Evolutionary conservation across 2,113 vertebrate species (phyloP).

Genomic region (Eulacestoma nigropectus): DNA sequence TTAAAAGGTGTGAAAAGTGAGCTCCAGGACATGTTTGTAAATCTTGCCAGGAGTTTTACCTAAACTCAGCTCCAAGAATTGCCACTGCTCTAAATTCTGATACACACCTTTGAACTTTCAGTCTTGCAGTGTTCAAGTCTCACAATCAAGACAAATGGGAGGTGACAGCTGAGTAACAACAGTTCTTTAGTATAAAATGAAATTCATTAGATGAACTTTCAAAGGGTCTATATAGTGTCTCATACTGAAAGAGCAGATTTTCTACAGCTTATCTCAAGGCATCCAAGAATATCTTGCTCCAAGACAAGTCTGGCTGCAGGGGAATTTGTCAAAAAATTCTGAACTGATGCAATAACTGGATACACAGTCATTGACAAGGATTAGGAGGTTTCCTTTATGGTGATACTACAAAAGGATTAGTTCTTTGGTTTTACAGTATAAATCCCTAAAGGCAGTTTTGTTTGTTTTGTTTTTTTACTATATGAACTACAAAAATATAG

Average conservation of each 20-base stretch:
- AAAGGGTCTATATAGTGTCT: background rate
- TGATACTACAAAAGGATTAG: constrained; percentile 26
- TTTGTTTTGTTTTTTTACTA: background rate
- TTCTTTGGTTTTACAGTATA: constrained; percentile 3
- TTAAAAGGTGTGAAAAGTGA: background rate
- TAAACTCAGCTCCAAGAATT: background rate
- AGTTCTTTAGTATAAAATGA: background rate
- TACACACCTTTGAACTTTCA: constrained; percentile 18
- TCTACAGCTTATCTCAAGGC: background rate
- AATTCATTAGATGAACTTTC: constrained; percentile 24
- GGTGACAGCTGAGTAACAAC: constrained; percentile 8
- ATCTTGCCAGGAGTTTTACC: background rate
- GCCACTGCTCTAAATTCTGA: background rate
- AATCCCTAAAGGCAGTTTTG: background rate
- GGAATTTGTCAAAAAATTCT: background rate
- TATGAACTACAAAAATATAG: background rate
- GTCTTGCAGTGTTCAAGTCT: background rate
- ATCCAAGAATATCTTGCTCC: background rate
- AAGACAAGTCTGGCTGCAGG: background rate
- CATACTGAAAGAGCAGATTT: background rate
- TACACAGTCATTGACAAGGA: background rate
- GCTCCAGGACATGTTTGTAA: background rate
- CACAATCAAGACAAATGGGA: background rate
- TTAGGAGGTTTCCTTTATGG: background rate
- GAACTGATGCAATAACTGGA: background rate